These are phyloP conservation scores for Drosophila tropicalis DNA, from an alignment of 1,140 invertebrate species.

Conservation along the genomic window DNA sequence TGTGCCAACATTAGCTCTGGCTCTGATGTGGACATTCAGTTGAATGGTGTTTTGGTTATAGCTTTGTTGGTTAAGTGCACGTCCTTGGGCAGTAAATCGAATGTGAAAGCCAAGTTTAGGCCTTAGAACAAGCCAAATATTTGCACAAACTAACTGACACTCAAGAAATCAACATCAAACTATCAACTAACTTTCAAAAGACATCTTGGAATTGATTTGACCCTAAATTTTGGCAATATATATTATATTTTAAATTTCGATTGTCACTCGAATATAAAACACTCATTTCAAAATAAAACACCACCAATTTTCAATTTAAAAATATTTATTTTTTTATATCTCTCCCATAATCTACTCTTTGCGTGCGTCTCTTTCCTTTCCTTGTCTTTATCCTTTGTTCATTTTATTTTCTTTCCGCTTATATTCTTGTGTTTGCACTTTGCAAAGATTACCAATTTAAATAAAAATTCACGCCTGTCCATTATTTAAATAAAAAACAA, in stretches of 20 bases:
- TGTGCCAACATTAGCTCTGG: conserved; percentile 16
- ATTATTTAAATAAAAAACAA: conserved; percentile 39
- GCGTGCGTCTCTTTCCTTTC: background rate
- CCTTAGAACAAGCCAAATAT: background rate
- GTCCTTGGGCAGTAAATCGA: background rate
- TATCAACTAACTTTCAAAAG: too few relatives aligned
- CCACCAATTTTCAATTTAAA: background rate
- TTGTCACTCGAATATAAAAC: too few relatives aligned
- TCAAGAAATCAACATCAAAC: too few relatives aligned
- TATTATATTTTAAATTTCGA: too few relatives aligned
- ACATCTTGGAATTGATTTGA: background rate
- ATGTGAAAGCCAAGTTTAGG: background rate
- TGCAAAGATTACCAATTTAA: conserved; percentile 28
- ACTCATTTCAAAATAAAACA: background rate
- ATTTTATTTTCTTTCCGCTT: background rate
- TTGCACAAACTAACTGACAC: too few relatives aligned
- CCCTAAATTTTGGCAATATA: background rate
- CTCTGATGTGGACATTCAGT: background rate
- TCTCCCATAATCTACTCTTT: background rate
- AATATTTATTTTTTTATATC: too few relatives aligned
- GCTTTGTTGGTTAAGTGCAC: conserved; percentile 1
- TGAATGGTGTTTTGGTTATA: background rate
- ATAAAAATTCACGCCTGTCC: conserved; percentile 51
- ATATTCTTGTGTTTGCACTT: background rate
- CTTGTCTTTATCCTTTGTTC: background rate